These are phyloP conservation scores for Psix sp. DNA, from an alignment of 1,140 invertebrate genomes.

Conservation along the genomic window DNA sequence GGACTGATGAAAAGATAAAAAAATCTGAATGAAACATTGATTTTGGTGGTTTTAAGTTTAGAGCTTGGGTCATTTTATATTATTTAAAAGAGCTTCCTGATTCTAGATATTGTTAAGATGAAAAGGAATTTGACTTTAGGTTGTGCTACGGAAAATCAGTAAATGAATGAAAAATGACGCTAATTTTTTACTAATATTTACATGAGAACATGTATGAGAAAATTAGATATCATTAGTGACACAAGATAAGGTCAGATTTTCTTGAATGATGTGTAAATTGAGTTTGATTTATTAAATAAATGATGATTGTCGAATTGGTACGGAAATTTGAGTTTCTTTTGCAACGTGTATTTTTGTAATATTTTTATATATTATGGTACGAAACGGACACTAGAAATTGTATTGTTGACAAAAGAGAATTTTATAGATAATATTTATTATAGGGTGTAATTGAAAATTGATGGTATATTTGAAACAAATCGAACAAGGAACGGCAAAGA, in stretches of 20 bases:
- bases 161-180: constrained; percentile 48
- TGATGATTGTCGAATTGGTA: constrained; percentile 32
- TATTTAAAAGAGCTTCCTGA: constrained; percentile 24
- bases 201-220: constrained; percentile 13
- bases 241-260: constrained; percentile 4
- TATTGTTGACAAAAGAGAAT: constrained; percentile 60
- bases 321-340: constrained; percentile 47
- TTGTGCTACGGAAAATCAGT: constrained; percentile 5
- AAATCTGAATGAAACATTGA: not conserved
- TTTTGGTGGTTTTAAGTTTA: not conserved
- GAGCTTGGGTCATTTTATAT: too few species aligned
- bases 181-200: constrained; percentile 51
- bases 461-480: constrained; percentile 41
- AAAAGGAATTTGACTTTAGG: not conserved
- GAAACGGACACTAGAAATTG: constrained; percentile 57
- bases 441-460: constrained; percentile 49
- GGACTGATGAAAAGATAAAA: not conserved
- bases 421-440: constrained; percentile 61
- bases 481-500: constrained; percentile 5
- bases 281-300: too few species aligned
- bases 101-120: constrained; percentile 10
- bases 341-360: constrained; percentile 56
- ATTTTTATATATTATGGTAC: constrained; percentile 70
- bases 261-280: constrained; percentile 57
- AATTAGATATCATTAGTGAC: constrained; percentile 43